Conservation (phyloP, 1,140 invertebrate genomes). For the Drosophila biarmipes region DNA sequence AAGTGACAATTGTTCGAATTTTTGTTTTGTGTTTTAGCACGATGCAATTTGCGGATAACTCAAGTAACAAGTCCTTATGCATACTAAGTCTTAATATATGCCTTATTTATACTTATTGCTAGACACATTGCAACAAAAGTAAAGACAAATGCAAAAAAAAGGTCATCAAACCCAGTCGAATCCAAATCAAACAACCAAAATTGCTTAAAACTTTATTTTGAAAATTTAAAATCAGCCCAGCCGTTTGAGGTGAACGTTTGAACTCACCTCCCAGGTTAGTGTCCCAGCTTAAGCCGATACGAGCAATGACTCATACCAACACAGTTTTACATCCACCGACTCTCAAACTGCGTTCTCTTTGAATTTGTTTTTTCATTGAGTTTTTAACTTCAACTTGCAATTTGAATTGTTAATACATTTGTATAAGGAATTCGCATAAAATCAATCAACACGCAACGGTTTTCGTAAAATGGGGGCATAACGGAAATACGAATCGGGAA, state of each 20-base stretch:
- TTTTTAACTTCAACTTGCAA: conserved; percentile 39
- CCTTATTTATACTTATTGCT: too few relatives aligned
- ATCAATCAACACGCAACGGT: conserved; percentile 51
- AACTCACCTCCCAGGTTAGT: conserved; percentile 7
- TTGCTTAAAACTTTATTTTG: too few relatives aligned
- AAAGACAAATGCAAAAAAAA: too few relatives aligned
- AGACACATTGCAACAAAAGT: too few relatives aligned
- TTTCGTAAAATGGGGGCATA: conserved; percentile 32
- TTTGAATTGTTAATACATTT: conserved; percentile 76
- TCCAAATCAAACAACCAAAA: too few relatives aligned
- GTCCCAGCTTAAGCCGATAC: not conserved
- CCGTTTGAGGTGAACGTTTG: not conserved
- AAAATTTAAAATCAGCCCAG: not conserved
- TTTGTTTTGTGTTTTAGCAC: too few relatives aligned
- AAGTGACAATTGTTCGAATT: too few relatives aligned
- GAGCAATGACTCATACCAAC: not conserved
- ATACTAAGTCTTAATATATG: too few relatives aligned
- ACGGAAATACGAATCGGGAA: conserved; percentile 59
- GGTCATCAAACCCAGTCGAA: too few relatives aligned
- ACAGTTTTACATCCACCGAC: not conserved
- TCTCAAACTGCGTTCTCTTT: not conserved
- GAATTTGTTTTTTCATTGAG: conserved; percentile 26
- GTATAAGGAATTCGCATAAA: conserved; percentile 55
- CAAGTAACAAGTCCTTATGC: too few relatives aligned
- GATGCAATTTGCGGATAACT: too few relatives aligned